Conservation (phyloP, 1,140 invertebrate genomes). For the Pinna nobilis region DNA sequence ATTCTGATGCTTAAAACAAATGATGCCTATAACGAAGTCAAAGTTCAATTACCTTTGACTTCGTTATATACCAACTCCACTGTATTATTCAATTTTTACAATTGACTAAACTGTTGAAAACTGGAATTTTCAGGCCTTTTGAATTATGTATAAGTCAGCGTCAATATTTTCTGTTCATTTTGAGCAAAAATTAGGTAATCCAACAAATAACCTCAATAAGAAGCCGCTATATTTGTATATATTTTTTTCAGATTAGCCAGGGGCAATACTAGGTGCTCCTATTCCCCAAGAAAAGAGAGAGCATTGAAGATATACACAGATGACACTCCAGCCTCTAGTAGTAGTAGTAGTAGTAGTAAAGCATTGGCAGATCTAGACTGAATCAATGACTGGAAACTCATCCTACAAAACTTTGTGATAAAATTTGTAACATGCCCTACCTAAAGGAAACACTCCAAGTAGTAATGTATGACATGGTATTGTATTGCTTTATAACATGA, state of each 20-base stretch:
- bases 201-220: no score
- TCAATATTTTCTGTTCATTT: background rate
- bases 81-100: no score
- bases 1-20: no score
- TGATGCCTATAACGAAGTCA: no score
- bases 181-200: background rate
- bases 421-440: no score
- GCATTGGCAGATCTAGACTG: conserved; percentile 32
- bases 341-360: conserved; percentile 17
- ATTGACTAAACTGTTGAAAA: background rate
- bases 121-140: background rate
- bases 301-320: conserved; percentile 86
- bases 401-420: no score
- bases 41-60: no score
- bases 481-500: no score
- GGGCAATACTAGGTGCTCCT: conserved; percentile 55
- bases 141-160: background rate
- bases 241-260: conserved; percentile 58
- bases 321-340: conserved; percentile 48
- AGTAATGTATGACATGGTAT: no score
- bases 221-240: background rate
- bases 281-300: conserved; percentile 80
- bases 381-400: no score
- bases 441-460: no score
- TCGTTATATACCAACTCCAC: no score